phyloP scores from a whole-genome alignment of 2,888 invertebrate genomes.

The Aspidiotus destructor region DNA sequence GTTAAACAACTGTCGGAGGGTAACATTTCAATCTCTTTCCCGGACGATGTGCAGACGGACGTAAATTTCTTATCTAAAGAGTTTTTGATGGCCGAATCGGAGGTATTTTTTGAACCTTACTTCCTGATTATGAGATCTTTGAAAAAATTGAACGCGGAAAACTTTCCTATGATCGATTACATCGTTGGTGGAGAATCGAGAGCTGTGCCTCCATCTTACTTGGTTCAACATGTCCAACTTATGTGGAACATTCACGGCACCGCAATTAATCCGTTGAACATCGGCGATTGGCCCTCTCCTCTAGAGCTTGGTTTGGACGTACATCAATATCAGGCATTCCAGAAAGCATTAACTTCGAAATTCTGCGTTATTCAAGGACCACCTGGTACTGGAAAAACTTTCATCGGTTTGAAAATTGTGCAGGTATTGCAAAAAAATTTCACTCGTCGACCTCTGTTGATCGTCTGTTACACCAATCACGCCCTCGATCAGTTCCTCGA shows the following conservation, averaged over 20 bases:
- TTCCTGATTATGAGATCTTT: conserved; percentile 60
- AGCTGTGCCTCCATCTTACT: not conserved
- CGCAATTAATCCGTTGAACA: too few relatives aligned
- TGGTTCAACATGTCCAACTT: too few relatives aligned
- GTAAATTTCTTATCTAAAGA: not conserved
- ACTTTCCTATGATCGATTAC: conserved; percentile 59
- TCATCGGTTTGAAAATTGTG: conserved; percentile 64
- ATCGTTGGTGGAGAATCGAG: conserved; percentile 48
- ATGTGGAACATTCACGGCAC: too few relatives aligned
- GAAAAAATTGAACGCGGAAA: conserved; percentile 48
- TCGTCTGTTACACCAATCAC: conserved; percentile 77
- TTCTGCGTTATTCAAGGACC: conserved; percentile 75
- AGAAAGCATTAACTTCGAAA: conserved; percentile 58
- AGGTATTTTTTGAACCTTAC: conserved; percentile 73
- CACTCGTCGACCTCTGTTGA: conserved; percentile 50
- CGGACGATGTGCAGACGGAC: not conserved
- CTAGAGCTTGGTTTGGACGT: conserved; percentile 50
- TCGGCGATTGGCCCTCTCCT: conserved; percentile 36
- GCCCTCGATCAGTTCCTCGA: conserved; percentile 77
- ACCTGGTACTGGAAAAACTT: conserved; percentile 81
- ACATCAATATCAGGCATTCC: conserved; percentile 58
- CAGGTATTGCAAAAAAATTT: conserved; percentile 54
- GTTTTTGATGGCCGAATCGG: conserved; percentile 48
- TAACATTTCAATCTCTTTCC: conserved; percentile 12
- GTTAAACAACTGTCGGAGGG: conserved; percentile 20